Conservation (phyloP, 2,113 vertebrate genomes). For the Microtus ochrogaster region DNA sequence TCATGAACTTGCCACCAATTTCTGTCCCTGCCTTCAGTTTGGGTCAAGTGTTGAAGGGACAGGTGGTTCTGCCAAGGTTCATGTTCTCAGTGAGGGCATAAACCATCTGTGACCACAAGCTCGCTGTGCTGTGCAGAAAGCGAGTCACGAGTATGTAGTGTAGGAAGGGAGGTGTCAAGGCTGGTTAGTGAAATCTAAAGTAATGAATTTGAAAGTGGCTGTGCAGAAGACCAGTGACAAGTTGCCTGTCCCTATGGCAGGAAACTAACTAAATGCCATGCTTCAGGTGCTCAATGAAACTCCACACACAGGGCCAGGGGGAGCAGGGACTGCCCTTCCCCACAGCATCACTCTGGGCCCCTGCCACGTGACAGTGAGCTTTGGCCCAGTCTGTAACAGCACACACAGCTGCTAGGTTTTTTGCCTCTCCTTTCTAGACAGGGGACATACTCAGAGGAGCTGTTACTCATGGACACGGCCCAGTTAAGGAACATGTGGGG, state of each 20-base stretch:
- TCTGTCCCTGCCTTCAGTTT: background rate
- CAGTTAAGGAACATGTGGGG: background rate
- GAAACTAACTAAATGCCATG: background rate
- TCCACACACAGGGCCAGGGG: background rate
- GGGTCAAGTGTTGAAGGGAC: background rate
- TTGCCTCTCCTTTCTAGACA: background rate
- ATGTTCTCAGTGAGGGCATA: background rate
- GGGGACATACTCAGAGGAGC: background rate
- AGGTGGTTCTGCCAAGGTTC: background rate
- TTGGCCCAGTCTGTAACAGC: too few species aligned
- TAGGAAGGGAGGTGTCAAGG: background rate
- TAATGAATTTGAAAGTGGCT: background rate
- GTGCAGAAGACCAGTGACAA: background rate
- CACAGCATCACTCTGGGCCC: background rate
- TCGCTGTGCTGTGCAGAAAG: background rate
- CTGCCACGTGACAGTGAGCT: background rate
- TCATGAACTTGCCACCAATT: too few species aligned
- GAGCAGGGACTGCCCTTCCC: background rate
- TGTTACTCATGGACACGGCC: background rate
- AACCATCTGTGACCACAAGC: background rate
- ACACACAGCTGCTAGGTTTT: background rate
- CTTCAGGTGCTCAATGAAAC: slow-evolving; percentile 1
- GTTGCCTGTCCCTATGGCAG: background rate
- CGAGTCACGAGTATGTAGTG: background rate
- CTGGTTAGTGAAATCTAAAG: background rate